Evolutionary conservation across 2,797 vertebrate species (phyloP).

Genomic region (Aldrovandia affinis): DNA sequence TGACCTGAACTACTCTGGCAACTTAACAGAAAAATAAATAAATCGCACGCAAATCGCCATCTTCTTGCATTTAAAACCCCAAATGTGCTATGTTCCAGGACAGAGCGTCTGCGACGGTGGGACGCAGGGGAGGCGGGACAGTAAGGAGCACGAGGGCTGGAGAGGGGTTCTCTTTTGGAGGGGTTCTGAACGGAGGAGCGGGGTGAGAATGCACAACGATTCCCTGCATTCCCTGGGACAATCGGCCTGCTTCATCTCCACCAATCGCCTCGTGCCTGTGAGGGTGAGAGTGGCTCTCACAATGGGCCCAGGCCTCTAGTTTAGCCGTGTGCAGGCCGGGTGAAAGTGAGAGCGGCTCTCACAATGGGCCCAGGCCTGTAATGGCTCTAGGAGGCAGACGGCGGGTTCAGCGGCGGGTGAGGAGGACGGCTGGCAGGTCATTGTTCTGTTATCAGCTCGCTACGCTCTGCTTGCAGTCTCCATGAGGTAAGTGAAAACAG

Average conservation of each 20-base stretch:
- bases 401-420: conserved; percentile 30
- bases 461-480: conserved; percentile 36
- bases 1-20: conserved; percentile 8
- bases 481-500: conserved; percentile 54
- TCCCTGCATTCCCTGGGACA: neutral
- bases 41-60: conserved; percentile 1
- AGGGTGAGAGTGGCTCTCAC: neutral
- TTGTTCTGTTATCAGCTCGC: conserved; percentile 54
- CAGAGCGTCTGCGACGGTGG: neutral
- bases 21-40: conserved; percentile 16
- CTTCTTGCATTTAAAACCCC: conserved; percentile 11
- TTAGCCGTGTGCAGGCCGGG: too few relatives aligned
- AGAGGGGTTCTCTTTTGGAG: too few relatives aligned
- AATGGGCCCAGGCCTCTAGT: neutral
- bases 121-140: neutral
- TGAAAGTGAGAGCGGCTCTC: too few relatives aligned
- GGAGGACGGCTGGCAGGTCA: conserved; percentile 35
- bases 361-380: neutral
- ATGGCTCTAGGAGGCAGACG: neutral
- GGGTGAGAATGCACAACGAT: neutral
- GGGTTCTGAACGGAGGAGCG: neutral
- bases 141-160: neutral
- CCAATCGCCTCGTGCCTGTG: neutral
- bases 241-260: neutral
- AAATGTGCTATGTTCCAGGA: neutral